Percentiles rank a stretch among this genome's conserved stretches.
Evolutionary conservation across 2,113 vertebrate species (phyloP).

Genomic region (Empidonax traillii): DNA sequence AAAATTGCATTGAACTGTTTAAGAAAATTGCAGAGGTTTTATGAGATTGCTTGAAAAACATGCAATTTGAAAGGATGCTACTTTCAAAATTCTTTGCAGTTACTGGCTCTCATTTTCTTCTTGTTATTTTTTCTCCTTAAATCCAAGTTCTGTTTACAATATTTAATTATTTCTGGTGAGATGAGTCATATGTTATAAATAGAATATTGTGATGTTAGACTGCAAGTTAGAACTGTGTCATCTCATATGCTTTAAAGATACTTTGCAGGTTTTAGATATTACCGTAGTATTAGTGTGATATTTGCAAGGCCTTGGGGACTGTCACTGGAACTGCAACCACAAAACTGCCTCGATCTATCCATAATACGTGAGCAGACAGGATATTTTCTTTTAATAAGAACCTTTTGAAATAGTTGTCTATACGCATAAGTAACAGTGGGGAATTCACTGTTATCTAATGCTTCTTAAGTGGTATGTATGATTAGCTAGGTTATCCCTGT

Average conservation of each 20-base stretch:
- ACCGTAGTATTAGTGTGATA: neutral
- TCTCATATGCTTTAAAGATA: constrained; percentile 30
- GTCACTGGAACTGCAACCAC: neutral
- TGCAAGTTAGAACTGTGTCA: constrained; percentile 37
- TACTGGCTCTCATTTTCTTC: neutral
- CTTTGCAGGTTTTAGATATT: constrained; percentile 1
- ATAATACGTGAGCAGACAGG: neutral
- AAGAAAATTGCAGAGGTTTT: neutral
- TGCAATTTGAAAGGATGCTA: neutral
- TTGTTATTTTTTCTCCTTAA: neutral
- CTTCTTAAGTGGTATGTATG: neutral
- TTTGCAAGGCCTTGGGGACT: neutral
- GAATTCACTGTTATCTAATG: constrained; percentile 1
- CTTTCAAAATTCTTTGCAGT: neutral
- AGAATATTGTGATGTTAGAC: constrained; percentile 50
- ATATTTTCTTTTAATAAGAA: neutral
- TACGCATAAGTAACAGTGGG: neutral
- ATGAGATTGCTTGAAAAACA: neutral
- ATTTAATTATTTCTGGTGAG: constrained; percentile 26
- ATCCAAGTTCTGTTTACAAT: constrained; percentile 49
- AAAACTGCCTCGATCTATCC: neutral
- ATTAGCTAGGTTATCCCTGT: neutral
- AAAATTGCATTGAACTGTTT: neutral
- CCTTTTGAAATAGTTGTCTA: neutral
- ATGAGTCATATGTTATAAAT: constrained; percentile 51